Evolutionary conservation across 2,113 vertebrate genomes (phyloP), one percentile per base, ranked within the genome.

Genomic region (Austrofundulus limnaeus): DNA sequence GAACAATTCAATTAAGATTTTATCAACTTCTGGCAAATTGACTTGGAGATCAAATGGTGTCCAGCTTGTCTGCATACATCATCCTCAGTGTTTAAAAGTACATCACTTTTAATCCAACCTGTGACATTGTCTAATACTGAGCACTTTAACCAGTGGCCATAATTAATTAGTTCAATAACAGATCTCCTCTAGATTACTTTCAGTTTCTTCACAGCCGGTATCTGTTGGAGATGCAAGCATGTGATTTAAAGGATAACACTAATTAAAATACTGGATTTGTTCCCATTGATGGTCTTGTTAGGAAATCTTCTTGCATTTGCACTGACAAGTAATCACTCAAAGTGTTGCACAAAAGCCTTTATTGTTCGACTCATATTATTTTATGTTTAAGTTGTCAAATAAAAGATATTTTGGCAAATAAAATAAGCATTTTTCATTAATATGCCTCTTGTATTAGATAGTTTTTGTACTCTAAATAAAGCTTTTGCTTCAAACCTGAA

Each of bases 141-240:
- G 78, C 78, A 64, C 51, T 39, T 16, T 54, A 76, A 60, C 67
- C 63, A 31, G 66, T 65, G 67, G 56, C 65, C 60, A 84, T 88
- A 87, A 89, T 89, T 91, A 88, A 90, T 56, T 19, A 55, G 84
- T 77, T 90, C 88, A 82, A 90, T 89, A 87, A 83, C 80, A 75
- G 74, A 85, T 87, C 80, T 87, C 80, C 83, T 82, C 67, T 70
- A 15, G 39, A 87, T 83, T 81, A 72, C 83, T 89, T 90, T 90
- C 43, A 88, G 87, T 87, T 87, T 78, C 87, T 74, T 67, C 76
- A 69, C 70, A 68, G 48, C 66, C 45, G 52, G 39, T 34, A 62
- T 83, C 82, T 69, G 57, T 75, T 64, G 34, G 25, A 70, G 72
- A 49, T 72, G 61, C 66, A 49, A 61, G 54, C 37, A 17, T 57